A percentile compares a stretch with the other conserved stretches of the same genome.
Conservation (phyloP, 2,888 invertebrate genomes). For the Fragum fragum region DNA sequence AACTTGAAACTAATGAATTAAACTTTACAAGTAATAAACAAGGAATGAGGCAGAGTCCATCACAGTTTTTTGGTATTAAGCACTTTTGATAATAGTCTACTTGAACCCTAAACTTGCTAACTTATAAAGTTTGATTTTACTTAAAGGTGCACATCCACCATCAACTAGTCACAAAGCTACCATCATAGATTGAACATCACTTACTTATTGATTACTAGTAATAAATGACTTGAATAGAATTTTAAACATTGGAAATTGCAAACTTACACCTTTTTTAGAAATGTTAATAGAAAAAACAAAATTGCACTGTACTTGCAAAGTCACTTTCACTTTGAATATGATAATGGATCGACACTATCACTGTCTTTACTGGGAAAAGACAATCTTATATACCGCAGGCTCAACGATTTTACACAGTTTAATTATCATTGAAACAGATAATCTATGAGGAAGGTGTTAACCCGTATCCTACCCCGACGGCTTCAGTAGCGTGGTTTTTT, state of each 20-base stretch:
- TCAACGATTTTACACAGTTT: too few species aligned
- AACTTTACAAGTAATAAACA: neutral
- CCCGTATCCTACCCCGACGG: neutral
- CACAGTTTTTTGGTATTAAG: neutral
- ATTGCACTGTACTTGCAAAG: neutral
- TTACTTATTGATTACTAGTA: too few species aligned
- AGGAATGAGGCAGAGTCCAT: constrained; percentile 11
- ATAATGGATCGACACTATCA: too few species aligned
- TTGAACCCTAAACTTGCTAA: neutral
- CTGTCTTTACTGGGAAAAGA: too few species aligned
- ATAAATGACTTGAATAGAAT: too few species aligned
- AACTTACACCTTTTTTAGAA: neutral
- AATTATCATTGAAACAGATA: too few species aligned
- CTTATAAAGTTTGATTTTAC: neutral
- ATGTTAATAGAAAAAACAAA: neutral
- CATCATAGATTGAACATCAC: too few species aligned
- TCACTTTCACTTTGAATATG: neutral
- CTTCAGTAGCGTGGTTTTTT: neutral
- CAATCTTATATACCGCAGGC: too few species aligned
- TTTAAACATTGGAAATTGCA: too few species aligned
- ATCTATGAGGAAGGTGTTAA: too few species aligned
- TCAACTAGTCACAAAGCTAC: too few species aligned
- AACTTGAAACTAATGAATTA: neutral
- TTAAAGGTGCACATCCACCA: too few species aligned
- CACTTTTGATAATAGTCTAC: neutral